phyloP scores from a whole-genome alignment of 1,140 invertebrate species.

The Aphelenchoides fujianensis region DNA sequence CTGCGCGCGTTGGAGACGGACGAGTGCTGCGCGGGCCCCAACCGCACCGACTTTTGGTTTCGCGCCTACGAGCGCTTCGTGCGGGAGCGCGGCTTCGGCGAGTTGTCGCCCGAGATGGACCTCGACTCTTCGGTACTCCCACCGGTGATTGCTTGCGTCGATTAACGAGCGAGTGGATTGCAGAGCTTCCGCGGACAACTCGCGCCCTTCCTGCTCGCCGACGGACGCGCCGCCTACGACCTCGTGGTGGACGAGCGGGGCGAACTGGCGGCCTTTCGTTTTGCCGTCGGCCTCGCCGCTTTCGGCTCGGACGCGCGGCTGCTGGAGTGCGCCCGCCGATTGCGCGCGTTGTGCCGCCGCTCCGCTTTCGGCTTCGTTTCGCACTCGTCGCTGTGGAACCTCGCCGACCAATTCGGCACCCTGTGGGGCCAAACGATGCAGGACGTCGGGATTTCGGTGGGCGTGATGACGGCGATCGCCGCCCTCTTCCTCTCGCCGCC shows the following conservation, averaged over 20 bases:
- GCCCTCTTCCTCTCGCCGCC: constrained; percentile 91
- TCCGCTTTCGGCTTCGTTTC: constrained; percentile 33
- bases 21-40: constrained; percentile 40
- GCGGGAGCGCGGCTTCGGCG: constrained; percentile 44
- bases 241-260: constrained; percentile 32
- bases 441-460: constrained; percentile 52
- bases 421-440: constrained; percentile 58
- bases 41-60: constrained; percentile 54
- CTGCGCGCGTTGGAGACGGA: constrained; percentile 44
- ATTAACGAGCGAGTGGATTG: too few relatives aligned
- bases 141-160: too few relatives aligned
- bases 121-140: constrained; percentile 39
- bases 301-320: constrained; percentile 39
- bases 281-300: constrained; percentile 40
- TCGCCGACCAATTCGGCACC: constrained; percentile 55
- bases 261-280: constrained; percentile 37
- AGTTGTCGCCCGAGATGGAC: constrained; percentile 21
- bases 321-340: constrained; percentile 34
- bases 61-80: constrained; percentile 49
- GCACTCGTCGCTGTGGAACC: constrained; percentile 52
- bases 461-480: constrained; percentile 88
- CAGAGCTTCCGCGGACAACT: constrained; percentile 36
- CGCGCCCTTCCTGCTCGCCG: constrained; percentile 41
- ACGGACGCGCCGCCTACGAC: constrained; percentile 49
- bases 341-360: constrained; percentile 33